Evolutionary conservation across 2,888 invertebrate species (phyloP).

Genomic region (Blastobasis lacticolella): DNA sequence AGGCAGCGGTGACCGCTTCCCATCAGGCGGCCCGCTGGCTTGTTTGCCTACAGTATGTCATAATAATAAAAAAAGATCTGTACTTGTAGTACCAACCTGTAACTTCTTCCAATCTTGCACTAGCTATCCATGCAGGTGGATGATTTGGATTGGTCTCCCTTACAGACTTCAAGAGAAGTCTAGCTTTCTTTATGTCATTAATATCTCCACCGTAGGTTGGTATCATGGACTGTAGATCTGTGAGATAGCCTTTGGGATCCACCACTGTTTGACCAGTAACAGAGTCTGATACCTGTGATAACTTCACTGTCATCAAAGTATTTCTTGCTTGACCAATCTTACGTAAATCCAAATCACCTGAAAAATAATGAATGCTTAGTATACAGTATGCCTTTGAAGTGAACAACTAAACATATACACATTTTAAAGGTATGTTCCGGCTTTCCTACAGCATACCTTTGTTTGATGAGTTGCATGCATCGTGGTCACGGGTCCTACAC

Average conservation of each 20-base stretch:
- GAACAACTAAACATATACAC: too few relatives aligned
- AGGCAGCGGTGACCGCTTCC: too few relatives aligned
- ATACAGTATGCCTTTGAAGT: too few relatives aligned
- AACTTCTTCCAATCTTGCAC: constrained; percentile 97
- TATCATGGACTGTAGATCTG: constrained; percentile 99
- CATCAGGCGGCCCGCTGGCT: too few relatives aligned
- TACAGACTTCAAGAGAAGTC: constrained; percentile 95
- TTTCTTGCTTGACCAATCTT: constrained; percentile 99
- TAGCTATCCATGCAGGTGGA: constrained; percentile 99
- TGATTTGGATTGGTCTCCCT: constrained; percentile 98
- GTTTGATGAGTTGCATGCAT: too few relatives aligned
- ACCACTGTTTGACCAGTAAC: constrained; percentile 99
- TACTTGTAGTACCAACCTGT: constrained; percentile 85
- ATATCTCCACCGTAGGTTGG: constrained; percentile 99
- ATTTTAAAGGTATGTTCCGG: too few relatives aligned
- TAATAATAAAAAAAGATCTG: too few relatives aligned
- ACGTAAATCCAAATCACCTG: constrained; percentile 92
- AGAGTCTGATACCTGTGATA: constrained; percentile 98
- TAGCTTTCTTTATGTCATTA: constrained; percentile 97
- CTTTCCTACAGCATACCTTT: too few relatives aligned
- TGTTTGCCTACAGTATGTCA: too few relatives aligned
- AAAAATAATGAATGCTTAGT: not conserved
- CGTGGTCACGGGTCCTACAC: too few relatives aligned
- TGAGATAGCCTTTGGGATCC: constrained; percentile 99
- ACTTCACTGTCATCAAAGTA: constrained; percentile 98